A percentile compares a stretch with the other conserved stretches of the same genome.
Conservation (phyloP, 2,888 invertebrate genomes). For the Himalopsyche japonica region DNA sequence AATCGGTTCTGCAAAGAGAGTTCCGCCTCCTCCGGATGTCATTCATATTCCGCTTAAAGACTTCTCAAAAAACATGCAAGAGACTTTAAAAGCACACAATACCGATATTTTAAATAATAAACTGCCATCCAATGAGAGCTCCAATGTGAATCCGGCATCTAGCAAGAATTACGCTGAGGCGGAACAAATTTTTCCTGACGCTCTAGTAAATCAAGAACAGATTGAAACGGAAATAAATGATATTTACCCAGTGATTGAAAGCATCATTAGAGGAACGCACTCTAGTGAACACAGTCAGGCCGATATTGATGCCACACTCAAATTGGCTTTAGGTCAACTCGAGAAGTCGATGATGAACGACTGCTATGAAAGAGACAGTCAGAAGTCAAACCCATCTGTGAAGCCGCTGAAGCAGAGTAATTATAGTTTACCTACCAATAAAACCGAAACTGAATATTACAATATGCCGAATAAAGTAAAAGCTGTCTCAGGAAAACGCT, state of each 20-base stretch:
- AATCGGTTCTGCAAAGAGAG: slow-evolving; percentile 56
- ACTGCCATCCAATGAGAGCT: background rate
- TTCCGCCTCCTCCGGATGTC: slow-evolving; percentile 41
- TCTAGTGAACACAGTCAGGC: slow-evolving; percentile 15
- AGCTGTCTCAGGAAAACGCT: background rate
- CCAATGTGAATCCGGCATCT: background rate
- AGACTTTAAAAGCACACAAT: background rate
- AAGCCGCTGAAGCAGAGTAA: background rate
- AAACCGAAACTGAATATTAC: background rate
- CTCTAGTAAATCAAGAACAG: slow-evolving; percentile 6
- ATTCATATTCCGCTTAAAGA: slow-evolving; percentile 36
- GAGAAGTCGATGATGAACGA: slow-evolving; percentile 44
- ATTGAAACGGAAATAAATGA: slow-evolving; percentile 31
- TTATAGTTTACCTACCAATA: background rate
- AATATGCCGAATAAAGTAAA: slow-evolving; percentile 11
- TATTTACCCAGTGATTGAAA: slow-evolving; percentile 27
- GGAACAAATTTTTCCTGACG: background rate
- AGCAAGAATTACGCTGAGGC: slow-evolving; percentile 9
- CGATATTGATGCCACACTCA: slow-evolving; percentile 30
- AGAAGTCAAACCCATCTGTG: background rate
- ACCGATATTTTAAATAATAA: background rate
- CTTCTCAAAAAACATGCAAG: background rate
- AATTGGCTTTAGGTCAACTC: slow-evolving; percentile 31
- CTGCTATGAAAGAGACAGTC: slow-evolving; percentile 44
- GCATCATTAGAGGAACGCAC: slow-evolving; percentile 13